Conservation (phyloP, 64 coral and sea anemone genomes). For the Stichodactyla mertensii region DNA sequence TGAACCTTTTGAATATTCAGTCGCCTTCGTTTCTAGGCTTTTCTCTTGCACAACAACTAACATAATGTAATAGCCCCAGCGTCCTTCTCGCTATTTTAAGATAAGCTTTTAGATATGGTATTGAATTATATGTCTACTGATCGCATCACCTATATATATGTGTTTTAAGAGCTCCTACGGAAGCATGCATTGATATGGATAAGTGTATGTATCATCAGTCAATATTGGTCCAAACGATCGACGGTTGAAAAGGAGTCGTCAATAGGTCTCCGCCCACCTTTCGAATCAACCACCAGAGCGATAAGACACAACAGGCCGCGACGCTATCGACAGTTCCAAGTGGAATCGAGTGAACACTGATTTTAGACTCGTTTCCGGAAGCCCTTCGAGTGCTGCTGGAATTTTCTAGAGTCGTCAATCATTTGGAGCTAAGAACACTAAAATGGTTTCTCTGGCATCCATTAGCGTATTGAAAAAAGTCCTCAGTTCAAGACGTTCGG, state of each 20-base stretch:
- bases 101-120: background rate
- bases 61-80: background rate
- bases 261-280: background rate
- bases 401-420: slow-evolving; percentile 12
- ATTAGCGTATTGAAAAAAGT: background rate
- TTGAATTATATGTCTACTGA: background rate
- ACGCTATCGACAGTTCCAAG: background rate
- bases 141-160: background rate
- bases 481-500: background rate
- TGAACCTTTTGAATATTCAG: too few species aligned
- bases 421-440: background rate
- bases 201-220: background rate
- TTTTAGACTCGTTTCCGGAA: slow-evolving; percentile 20
- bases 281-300: background rate
- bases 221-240: background rate
- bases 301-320: background rate
- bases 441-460: background rate
- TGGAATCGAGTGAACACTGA: background rate
- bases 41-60: too few species aligned
- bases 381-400: background rate
- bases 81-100: background rate
- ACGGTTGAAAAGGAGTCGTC: background rate
- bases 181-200: background rate
- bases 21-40: too few species aligned
- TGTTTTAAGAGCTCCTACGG: background rate